Evolutionary conservation across 2,888 invertebrate genomes (phyloP), one percentile per base, ranked within the genome.

Genomic region (Cyrtodaria siliqua): DNA sequence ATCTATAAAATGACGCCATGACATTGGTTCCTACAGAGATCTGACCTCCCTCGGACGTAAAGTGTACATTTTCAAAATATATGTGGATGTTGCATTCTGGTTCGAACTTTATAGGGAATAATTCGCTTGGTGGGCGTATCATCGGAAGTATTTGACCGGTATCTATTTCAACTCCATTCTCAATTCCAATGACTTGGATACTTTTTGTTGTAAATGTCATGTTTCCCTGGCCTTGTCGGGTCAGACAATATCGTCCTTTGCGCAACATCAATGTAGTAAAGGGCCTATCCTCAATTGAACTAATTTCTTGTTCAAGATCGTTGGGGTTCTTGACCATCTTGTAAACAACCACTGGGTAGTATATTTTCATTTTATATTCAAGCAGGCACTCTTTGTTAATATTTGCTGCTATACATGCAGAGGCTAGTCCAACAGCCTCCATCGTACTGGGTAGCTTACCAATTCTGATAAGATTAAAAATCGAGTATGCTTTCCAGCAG

Each of bases 41-140:
- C 42, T 66, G 52, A 4, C 50, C 67, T 4, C 57, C 59, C n/a
- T n/a, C n/a, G 33, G 33, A 33, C 12, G 12, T 33, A 18, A 79
- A 73, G 12, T 12, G 4, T 2, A 79, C 18, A 47, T 69, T 79
- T 70, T 79, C 73, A 59, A 73, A 73, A 66, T 70, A 61, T 16
- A 70, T 53, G 33, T 61, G 18, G 0, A 73, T 47, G 18, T 50
- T 8, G 2, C 23, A 14, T 47, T 66, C 66, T 18, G 40, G 18
- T 9, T 20, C n/a, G n/a, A 61, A 61, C 4, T 42, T 16, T 2
- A 23, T 20, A 18, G 2, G 33, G 12, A 33, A 33, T 12, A 33
- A 2, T 42, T n/a, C 18, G 1, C 16, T 1, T 29, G 47, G 16
- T 4, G 20, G 47, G 4, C 47, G 47, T 9, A 18, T 47, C 6